These are phyloP conservation scores for Agraylea sexmaculata DNA, from an alignment of 1,140 invertebrate genomes.

Conservation along the genomic window DNA sequence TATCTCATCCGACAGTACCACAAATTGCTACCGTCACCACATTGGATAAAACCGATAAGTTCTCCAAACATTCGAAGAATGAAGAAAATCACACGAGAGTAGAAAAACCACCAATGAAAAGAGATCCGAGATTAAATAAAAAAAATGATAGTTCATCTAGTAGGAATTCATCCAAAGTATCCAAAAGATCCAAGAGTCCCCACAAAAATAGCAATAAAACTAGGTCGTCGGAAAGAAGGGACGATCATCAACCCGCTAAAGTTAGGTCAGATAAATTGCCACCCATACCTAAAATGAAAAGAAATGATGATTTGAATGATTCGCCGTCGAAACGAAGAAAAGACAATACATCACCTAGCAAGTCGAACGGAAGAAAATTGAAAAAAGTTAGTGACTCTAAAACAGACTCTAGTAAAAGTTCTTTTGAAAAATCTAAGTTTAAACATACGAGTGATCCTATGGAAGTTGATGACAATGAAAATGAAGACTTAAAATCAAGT, in stretches of 20 bases:
- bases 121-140: conserved; percentile 11
- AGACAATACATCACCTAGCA: conserved; percentile 19
- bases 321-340: conserved; percentile 26
- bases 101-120: conserved; percentile 3
- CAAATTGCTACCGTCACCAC: not conserved
- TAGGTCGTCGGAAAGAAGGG: conserved; percentile 9
- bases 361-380: conserved; percentile 5
- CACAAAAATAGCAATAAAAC: conserved; percentile 3
- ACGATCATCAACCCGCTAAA: conserved; percentile 9
- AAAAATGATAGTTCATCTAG: conserved; percentile 4
- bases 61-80: not conserved
- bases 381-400: conserved; percentile 8
- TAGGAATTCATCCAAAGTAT: conserved; percentile 2
- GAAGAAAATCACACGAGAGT: not conserved
- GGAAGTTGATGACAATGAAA: conserved; percentile 11
- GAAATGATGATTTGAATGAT: conserved; percentile 14
- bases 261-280: conserved; percentile 30
- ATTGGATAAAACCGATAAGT: not conserved
- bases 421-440: conserved; percentile 11
- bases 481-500: conserved; percentile 20
- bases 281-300: conserved; percentile 31
- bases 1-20: conserved; percentile 10
- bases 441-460: conserved; percentile 10
- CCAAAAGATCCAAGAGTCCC: conserved; percentile 11
- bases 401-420: conserved; percentile 9